These are phyloP conservation scores for Acanthosoma haemorrhoidale DNA, from an alignment of 2,888 invertebrate genomes.

Conservation along the genomic window DNA sequence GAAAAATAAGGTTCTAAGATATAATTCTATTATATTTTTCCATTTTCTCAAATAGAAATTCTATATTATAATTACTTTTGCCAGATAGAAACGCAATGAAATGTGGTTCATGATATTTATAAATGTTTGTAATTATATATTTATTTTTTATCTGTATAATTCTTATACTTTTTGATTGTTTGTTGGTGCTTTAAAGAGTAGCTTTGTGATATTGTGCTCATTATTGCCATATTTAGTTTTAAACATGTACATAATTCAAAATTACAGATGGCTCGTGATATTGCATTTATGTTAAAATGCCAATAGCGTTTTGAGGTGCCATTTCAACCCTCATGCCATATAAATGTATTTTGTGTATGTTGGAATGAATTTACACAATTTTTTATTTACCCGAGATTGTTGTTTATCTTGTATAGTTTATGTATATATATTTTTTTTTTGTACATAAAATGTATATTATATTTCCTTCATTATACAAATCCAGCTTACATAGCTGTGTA, in stretches of 20 bases:
- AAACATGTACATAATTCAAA: background rate
- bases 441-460: background rate
- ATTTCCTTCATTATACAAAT: no score
- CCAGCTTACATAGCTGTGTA: no score
- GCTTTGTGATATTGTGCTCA: slow-evolving; percentile 9
- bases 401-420: background rate
- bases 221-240: background rate
- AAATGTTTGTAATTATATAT: no score
- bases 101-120: no score
- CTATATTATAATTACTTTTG: no score
- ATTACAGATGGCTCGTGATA: background rate
- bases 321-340: no score
- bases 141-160: no score
- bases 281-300: slow-evolving; percentile 1
- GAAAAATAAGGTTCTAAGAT: no score
- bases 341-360: background rate
- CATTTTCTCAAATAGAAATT: no score
- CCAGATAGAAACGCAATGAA: no score
- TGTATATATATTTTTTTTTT: background rate
- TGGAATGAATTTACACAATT: background rate
- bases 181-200: background rate
- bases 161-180: no score
- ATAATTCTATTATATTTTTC: no score
- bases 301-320: background rate
- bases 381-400: background rate